Conservation (phyloP, 2,113 vertebrate genomes). For the Rhinichthys klamathensis region DNA sequence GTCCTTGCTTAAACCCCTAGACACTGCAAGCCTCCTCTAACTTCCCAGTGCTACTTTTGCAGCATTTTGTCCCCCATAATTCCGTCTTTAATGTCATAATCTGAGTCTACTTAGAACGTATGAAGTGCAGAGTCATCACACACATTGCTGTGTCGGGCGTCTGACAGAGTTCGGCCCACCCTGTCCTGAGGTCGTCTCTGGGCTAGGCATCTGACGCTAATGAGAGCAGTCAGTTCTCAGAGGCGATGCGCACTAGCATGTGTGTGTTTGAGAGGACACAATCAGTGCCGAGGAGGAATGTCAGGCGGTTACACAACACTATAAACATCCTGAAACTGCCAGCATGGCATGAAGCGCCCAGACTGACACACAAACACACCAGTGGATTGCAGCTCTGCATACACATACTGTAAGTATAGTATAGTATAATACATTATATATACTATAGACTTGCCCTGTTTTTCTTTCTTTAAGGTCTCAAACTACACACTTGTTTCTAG, state of each 20-base stretch:
- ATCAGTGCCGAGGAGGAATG: constrained; percentile 36
- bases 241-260: neutral
- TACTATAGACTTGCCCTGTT: no score
- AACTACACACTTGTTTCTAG: neutral
- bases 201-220: constrained; percentile 42
- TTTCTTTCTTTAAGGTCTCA: neutral
- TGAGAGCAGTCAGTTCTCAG: constrained; percentile 32
- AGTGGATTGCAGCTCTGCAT: neutral
- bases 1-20: neutral
- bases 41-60: neutral
- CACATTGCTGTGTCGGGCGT: neutral
- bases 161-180: constrained; percentile 1
- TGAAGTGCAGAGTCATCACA: constrained; percentile 17
- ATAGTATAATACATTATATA: neutral
- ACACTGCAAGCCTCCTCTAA: neutral
- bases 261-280: constrained; percentile 23
- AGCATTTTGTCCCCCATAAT: neutral
- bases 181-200: constrained; percentile 49
- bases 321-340: constrained; percentile 24
- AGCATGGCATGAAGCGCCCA: neutral
- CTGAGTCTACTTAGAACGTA: neutral
- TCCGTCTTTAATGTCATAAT: neutral
- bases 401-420: neutral
- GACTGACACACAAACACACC: neutral
- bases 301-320: constrained; percentile 34